Base-by-base conservation (phyloP, 1,140 invertebrate genomes). In the Drosophila tristis region DNA sequence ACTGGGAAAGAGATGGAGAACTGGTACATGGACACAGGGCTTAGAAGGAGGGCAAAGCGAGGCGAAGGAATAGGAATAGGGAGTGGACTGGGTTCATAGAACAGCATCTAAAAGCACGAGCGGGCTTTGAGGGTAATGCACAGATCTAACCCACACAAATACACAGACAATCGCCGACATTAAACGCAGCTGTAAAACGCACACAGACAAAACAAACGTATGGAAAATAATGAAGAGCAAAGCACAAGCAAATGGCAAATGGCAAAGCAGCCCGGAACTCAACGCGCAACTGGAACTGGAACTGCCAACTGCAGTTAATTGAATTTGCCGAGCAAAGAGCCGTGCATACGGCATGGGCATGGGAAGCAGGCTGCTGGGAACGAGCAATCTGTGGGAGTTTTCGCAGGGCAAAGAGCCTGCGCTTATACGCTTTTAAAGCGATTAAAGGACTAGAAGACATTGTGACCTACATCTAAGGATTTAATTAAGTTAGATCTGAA, bases 231-330 rank as follows among this genome's bases (percentile, higher is more conserved):
- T 81, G 58, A 55, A 81, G 58, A 60, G 73, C 53, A 62, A 42
- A 43, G 56, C 43, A 50, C 45, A 45, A 67, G 55, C 29, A 57
- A 74, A 56, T 55, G 31, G 59, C 57, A 64, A 75, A 75, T 76
- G 58, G 66, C 66, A 74, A 58, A 48, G 47, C 50, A 56, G 44
- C 54, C 35, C 35, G 35, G 35, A 39, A 39, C 35, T 39, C 51
- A 56, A 75, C 72, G 61, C 50, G 47, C 71, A 64, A 76, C 35
- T 39, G 35, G 35, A 39, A 39, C 35, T 39, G 11, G 35, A 39
- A 13, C 67, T 80, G 58, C 61, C 72, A 64, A 81, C 70, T 75
- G 79, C 70, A 75, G 80, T 78, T 82, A 82, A 82, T 82, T 82
- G 80, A 82, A 82, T 82, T 66, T 71, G 60, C 49, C 2, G 47